Percentiles rank a stretch among this genome's conserved stretches.
phyloP scores from a whole-genome alignment of 2,797 vertebrate genomes.

The Pipistrellus pipistrellus region DNA sequence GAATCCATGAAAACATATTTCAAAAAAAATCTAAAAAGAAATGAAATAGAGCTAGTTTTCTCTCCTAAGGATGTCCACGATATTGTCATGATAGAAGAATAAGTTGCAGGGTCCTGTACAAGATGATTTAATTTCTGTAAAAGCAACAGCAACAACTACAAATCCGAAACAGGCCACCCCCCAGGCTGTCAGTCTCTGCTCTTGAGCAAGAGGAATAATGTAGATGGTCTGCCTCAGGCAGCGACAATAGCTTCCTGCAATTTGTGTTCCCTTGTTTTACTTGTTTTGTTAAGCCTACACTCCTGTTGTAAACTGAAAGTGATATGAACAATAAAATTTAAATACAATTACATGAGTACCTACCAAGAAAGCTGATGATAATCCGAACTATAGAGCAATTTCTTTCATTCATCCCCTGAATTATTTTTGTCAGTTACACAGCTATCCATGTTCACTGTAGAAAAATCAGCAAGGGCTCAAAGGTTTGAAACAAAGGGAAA shows the following conservation, averaged over 20 bases:
- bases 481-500: not conserved
- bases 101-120: not conserved
- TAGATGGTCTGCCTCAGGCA: fast-evolving
- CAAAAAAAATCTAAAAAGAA: conserved; percentile 4
- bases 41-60: not conserved
- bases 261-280: not conserved
- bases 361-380: not conserved
- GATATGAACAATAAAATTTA: not conserved
- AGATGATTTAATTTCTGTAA: not conserved
- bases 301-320: not conserved
- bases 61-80: not conserved
- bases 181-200: too few relatives aligned
- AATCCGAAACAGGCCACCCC: not conserved
- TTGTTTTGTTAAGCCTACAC: not conserved
- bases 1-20: not conserved
- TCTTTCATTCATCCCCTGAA: not conserved
- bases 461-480: conserved; percentile 1
- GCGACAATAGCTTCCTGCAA: fast-evolving
- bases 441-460: not conserved
- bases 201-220: not conserved
- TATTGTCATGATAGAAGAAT: not conserved
- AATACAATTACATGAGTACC: not conserved
- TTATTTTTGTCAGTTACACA: not conserved
- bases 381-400: not conserved
- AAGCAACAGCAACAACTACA: not conserved